These are phyloP conservation scores for Platysteira castanea DNA, from an alignment of 2,113 vertebrate species.

Conservation along the genomic window DNA sequence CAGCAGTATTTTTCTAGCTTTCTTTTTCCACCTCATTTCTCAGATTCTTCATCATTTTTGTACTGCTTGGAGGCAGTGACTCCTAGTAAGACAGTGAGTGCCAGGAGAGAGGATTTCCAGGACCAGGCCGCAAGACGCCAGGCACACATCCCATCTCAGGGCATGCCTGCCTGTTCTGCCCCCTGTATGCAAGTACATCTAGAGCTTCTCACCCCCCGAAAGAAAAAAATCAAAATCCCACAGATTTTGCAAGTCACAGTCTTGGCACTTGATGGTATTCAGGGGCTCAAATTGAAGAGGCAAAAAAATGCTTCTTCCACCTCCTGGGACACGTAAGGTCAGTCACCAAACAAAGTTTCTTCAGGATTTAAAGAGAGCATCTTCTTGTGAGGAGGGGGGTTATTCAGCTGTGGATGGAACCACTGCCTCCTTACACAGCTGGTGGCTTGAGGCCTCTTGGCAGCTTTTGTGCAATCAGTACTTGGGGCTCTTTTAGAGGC, in stretches of 20 bases:
- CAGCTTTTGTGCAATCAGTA: background rate
- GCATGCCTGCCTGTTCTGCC: background rate
- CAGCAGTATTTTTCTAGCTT: background rate
- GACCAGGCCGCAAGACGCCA: background rate
- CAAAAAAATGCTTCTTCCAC: background rate
- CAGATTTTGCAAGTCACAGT: background rate
- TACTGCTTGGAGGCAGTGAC: background rate
- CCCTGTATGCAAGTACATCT: background rate
- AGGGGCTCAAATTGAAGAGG: background rate
- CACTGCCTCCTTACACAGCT: background rate
- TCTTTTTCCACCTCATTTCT: background rate
- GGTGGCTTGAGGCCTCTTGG: background rate
- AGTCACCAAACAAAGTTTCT: background rate
- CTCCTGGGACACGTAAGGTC: background rate
- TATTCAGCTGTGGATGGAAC: background rate
- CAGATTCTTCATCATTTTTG: background rate
- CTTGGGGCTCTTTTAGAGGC: background rate
- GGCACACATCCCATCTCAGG: background rate
- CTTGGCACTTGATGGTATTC: background rate
- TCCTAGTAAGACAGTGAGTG: background rate
- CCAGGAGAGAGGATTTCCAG: background rate
- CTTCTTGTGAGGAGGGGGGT: background rate
- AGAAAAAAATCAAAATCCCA: background rate
- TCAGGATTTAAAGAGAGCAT: background rate
- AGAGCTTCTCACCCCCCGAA: background rate